Evolutionary conservation across 1,140 invertebrate species (phyloP).

Genomic region (Euwallacea similis): DNA sequence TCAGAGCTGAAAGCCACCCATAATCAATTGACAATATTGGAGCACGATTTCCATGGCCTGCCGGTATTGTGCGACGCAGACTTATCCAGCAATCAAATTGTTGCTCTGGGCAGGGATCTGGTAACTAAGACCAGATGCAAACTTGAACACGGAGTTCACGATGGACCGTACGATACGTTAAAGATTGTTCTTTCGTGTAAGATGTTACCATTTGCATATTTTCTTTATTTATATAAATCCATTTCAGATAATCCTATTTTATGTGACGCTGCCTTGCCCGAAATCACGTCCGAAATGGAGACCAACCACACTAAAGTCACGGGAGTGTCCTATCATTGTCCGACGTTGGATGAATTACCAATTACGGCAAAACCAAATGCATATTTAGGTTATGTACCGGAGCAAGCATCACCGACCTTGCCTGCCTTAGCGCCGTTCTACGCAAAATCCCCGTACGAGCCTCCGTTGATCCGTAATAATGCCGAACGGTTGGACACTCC

Average conservation of each 20-base stretch:
- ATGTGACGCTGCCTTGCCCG: constrained; percentile 68
- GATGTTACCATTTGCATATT: not conserved
- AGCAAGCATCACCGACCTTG: constrained; percentile 10
- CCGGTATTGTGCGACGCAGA: constrained; percentile 76
- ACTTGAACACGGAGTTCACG: constrained; percentile 58
- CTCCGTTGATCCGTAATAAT: not conserved
- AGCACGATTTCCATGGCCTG: constrained; percentile 77
- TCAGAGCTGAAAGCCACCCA: constrained; percentile 74
- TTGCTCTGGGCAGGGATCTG: constrained; percentile 68
- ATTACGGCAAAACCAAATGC: constrained; percentile 52
- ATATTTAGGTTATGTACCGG: constrained; percentile 43
- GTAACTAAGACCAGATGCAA: constrained; percentile 76
- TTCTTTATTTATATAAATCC: constrained; percentile 42
- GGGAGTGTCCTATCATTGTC: constrained; percentile 58
- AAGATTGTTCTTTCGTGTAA: constrained; percentile 78
- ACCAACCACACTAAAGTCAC: constrained; percentile 69
- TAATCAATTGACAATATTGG: constrained; percentile 70
- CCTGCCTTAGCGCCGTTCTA: constrained; percentile 18
- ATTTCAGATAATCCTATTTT: constrained; percentile 72
- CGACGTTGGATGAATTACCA: constrained; percentile 59
- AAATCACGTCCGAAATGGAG: constrained; percentile 67
- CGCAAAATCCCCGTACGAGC: constrained; percentile 15
- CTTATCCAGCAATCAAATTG: constrained; percentile 73
- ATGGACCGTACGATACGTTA: constrained; percentile 70
- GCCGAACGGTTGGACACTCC: constrained; percentile 20